Base-by-base conservation (phyloP, 2,888 invertebrate genomes). In the Cordilura impudica region DNA sequence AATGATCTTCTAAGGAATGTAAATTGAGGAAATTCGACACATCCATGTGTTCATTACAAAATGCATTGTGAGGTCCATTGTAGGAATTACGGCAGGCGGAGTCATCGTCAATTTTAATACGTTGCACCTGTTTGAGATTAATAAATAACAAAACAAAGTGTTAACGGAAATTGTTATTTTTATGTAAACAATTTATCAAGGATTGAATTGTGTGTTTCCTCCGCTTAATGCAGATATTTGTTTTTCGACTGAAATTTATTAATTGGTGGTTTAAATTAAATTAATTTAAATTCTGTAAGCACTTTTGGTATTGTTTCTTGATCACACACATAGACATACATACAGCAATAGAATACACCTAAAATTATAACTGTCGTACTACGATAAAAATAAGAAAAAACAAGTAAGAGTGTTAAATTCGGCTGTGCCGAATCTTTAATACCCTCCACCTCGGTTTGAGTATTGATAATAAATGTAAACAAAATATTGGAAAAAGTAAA, bases 11-110 rank as follows among this genome's bases (percentile, higher is more conserved):
- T 82, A 98, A 92, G 10, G 99, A 99, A 90, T 99, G 99, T 51
- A 99, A 93, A 91, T 99, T 99, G 74, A 99, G 92, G 91, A 98
- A 99, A 91, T 99, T 99, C 85, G 98, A 98, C 81, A 99, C 99
- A 90, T 99, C 99, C 86, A 99, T 98, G 90, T 99, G 98, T 87
- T 96, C 96, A 90, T 96, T 93, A 89, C 98, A 99, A 90, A 98
- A 99, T 82, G 95, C 95, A 90, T 96, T 96, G 83, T 93, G 92
- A 79, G 95, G 95, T 61, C 93, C 93, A 83, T 92, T 92, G 72
- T 91, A 91, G 18, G 91, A 90, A 26, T 87, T 87, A 60, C 92
- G 92, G 86, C 94, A 94, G 85, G 96, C 95, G 0, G 95, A 93
- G 88, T 97, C 96, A 87, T 98, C 97, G 90, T 98, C 98, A 88